phyloP scores from a whole-genome alignment of 2,797 vertebrate genomes.

The Vireo griseus region DNA sequence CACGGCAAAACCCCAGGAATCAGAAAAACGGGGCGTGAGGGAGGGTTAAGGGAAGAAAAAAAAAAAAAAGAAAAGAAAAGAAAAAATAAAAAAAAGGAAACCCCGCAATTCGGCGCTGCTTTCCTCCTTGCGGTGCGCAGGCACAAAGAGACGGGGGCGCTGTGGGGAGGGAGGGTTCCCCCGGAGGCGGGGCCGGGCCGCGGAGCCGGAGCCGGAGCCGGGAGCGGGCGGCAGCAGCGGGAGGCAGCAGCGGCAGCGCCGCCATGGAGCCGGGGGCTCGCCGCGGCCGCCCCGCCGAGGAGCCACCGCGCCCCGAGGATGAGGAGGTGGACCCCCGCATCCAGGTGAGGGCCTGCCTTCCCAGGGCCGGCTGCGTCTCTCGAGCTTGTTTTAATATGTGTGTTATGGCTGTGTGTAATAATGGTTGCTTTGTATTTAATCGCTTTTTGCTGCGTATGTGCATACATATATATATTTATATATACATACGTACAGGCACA shows the following conservation, averaged over 20 bases:
- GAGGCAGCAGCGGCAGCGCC: background rate
- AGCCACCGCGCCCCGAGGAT: background rate
- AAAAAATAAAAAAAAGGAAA: background rate
- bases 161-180: background rate
- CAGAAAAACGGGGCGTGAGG: background rate
- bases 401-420: fast-evolving
- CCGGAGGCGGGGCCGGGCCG: background rate
- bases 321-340: constrained; percentile 91
- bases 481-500: no score
- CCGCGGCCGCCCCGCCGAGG: background rate
- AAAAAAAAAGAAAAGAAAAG: no score
- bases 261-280: background rate
- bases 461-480: no score
- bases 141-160: background rate
- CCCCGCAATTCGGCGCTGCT: background rate
- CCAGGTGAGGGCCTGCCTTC: constrained; percentile 75
- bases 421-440: background rate
- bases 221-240: background rate
- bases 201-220: no score
- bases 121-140: background rate
- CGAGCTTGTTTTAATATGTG: fast-evolving
- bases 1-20: background rate
- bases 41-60: fast-evolving
- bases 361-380: background rate
- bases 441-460: background rate